A percentile compares a stretch with the other conserved stretches of the same genome.
These are phyloP conservation scores for roundworm (Caenorhabditis elegans) DNA, from an alignment of 1,140 invertebrate genomes.

Conservation along the genomic window WBcel235 BX284603.4:3649501-3650000, in stretches of 20 bases:
- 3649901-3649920: background rate
- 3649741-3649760: conserved; percentile 7
- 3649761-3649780: background rate
- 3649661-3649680: background rate
- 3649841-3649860: background rate
- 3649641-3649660: background rate
- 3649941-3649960: conserved; percentile 7
- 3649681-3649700: background rate
- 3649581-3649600: background rate
- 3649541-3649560: background rate
- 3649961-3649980: background rate
- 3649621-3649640: no score
- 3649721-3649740: conserved; percentile 18
- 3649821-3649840: background rate
- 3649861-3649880: background rate
- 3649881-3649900: background rate
- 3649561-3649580: background rate
- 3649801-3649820: background rate
- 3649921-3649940: background rate
- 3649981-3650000: background rate
- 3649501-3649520: background rate
- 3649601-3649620: background rate
- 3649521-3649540: background rate
- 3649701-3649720: conserved; percentile 16
- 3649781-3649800: background rate